Base-by-base conservation (phyloP, 2,797 vertebrate genomes). In the Sebastes vulpes region DNA sequence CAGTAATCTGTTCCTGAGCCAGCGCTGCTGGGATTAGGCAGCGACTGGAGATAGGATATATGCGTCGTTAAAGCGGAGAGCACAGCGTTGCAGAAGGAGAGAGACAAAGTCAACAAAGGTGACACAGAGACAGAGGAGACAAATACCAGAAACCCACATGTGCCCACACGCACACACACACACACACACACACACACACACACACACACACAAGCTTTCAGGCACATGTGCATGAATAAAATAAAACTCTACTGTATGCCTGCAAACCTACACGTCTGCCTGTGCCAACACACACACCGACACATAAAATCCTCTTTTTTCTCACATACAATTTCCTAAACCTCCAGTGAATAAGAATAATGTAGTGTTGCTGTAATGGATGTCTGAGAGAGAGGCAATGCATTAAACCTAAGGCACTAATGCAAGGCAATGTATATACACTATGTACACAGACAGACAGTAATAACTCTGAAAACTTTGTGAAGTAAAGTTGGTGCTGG, bases 1-100 rank as follows among this genome's bases (percentile, higher is more conserved):
- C 93, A 93, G 93, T 95, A 95, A 96, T 96, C 93, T 96, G 92
- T 88, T 94, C 89, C 94, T 96, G 94, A 96, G 94, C 94, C 92
- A 94, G 94, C 90, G 91, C 88, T 92, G 90, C 91, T 93, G 92
- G 95, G 94, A 96, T 97, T 96, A 96, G 92, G 93, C 89, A 93
- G 90, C 54, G 75, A 89, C 92, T 95, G 94, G 90, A 95, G 95
- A 94, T 91, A 92, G 94, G 94, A 95, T 95, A 88, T 93, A 94
- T 95, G 92, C 89, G 89, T 95, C 95, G 95, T 96, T 96, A 95
- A 96, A 95, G 93, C 81, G 29, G 87, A 93, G 90, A 85, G 82
- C 84, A 86, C 75, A 78, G 86, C 81, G 61, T 72, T 84, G 89
- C 87, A 86, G 81, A 87, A 79, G 80, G 79, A 83, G 88, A 89